Conservation (phyloP, 2,797 vertebrate genomes). For the Loriculus beryllinus region DNA sequence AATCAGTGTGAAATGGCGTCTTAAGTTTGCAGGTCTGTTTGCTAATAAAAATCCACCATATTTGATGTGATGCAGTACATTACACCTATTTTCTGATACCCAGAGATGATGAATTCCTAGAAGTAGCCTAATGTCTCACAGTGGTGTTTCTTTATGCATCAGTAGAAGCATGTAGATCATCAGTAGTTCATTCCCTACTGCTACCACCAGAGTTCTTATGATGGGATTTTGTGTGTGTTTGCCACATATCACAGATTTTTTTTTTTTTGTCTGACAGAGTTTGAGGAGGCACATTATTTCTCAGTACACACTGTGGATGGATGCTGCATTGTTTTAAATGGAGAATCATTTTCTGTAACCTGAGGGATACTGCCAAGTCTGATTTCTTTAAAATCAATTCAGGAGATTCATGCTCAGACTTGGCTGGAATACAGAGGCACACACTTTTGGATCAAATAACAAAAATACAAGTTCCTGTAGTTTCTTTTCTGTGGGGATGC, state of each 20-base stretch:
- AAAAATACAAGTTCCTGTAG: not conserved
- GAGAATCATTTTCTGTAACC: conserved; percentile 5
- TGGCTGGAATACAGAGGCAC: not conserved
- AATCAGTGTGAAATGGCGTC: not conserved
- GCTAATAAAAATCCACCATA: not conserved
- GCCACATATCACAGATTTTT: not conserved
- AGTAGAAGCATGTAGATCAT: not conserved
- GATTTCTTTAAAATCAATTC: conserved; percentile 21
- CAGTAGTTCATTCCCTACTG: not conserved
- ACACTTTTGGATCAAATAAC: not conserved
- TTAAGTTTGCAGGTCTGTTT: not conserved
- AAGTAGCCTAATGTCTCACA: not conserved
- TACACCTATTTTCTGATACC: not conserved
- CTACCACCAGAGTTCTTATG: not conserved
- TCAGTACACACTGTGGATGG: not conserved
- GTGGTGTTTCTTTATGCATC: not conserved
- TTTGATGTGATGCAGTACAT: not conserved
- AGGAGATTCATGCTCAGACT: conserved; percentile 2
- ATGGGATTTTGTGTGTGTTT: not conserved
- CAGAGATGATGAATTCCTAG: not conserved
- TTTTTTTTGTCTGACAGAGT: not conserved
- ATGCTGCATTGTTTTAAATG: not conserved
- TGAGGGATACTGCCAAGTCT: conserved; percentile 13
- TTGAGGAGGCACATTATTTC: not conserved
- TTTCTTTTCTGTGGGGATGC: not conserved